Evolutionary conservation across 2,888 invertebrate species (phyloP).

Genomic region (Trichacis sp.): DNA sequence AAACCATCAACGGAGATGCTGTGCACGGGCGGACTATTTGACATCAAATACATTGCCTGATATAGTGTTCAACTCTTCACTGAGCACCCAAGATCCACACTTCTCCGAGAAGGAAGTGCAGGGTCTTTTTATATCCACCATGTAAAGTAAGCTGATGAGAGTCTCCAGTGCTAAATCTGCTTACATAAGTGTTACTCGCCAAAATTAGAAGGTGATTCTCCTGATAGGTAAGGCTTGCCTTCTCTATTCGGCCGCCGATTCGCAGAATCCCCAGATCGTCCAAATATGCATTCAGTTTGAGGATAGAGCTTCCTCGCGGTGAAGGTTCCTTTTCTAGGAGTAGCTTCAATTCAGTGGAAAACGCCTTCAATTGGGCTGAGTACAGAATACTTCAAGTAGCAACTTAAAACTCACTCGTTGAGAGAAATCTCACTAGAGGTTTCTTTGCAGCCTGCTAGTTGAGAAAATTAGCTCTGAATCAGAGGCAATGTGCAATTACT

Average conservation of each 20-base stretch:
- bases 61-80: neutral
- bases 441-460: no score
- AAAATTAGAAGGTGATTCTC: constrained; percentile 16
- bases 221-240: no score
- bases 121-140: constrained; percentile 10
- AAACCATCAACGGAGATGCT: neutral
- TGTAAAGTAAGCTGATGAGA: constrained; percentile 10
- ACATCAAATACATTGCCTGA: constrained; percentile 3
- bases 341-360: neutral
- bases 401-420: neutral
- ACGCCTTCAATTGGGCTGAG: no score
- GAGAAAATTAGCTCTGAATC: no score
- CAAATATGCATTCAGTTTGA: neutral
- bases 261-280: constrained; percentile 3
- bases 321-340: neutral
- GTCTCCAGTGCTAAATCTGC: neutral
- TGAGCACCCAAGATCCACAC: constrained; percentile 14
- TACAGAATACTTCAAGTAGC: no score
- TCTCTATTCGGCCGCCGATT: constrained; percentile 15
- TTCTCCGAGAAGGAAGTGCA: constrained; percentile 4
- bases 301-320: no score
- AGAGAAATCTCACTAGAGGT: no score
- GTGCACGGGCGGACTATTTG: neutral
- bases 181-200: neutral
- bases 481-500: no score